A percentile compares a stretch with the other conserved stretches of the same genome.
These are phyloP conservation scores for Parazoanthus swiftii DNA, from an alignment of 92 coral and sea anemone species.

Conservation along the genomic window DNA sequence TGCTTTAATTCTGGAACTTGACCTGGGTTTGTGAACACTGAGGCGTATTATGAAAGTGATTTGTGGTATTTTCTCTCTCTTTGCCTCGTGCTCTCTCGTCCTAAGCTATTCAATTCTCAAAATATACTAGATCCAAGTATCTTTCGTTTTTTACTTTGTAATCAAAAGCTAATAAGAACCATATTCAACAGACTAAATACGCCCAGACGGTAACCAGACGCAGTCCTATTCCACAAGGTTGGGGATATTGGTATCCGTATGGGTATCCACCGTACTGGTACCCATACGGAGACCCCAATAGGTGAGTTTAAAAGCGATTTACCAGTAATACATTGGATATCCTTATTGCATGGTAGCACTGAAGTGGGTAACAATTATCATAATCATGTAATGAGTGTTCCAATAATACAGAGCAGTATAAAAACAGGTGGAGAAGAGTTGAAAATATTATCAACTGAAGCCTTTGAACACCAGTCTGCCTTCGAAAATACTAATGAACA, in stretches of 20 bases:
- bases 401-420: too few relatives aligned
- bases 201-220: not conserved
- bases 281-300: not conserved
- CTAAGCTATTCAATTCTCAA: not conserved
- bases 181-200: not conserved
- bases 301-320: not conserved
- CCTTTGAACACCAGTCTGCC: too few relatives aligned
- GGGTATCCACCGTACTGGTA: not conserved
- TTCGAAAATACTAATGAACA: too few relatives aligned
- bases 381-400: too few relatives aligned
- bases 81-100: not conserved
- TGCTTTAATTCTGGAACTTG: not conserved
- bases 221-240: conserved; percentile 11
- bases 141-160: not conserved
- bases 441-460: too few relatives aligned
- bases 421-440: too few relatives aligned
- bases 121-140: too few relatives aligned
- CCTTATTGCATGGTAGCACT: not conserved
- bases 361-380: too few relatives aligned
- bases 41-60: not conserved
- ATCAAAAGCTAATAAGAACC: not conserved
- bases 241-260: conserved; percentile 4
- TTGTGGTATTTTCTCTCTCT: not conserved
- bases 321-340: not conserved
- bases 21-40: not conserved